These are phyloP conservation scores for Arenaria interpres DNA, from an alignment of 2,113 vertebrate genomes.

Conservation along the genomic window DNA sequence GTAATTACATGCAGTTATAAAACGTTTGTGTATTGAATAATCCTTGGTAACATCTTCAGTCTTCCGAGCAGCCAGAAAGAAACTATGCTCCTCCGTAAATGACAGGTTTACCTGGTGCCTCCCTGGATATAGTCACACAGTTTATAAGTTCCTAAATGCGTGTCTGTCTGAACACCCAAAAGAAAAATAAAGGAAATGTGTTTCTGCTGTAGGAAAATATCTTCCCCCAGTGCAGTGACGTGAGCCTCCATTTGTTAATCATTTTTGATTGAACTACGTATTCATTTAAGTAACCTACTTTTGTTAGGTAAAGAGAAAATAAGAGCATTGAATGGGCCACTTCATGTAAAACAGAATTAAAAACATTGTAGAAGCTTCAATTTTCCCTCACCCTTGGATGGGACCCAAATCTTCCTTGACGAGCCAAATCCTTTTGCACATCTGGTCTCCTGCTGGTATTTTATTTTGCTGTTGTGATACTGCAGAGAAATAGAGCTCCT, in stretches of 20 bases:
- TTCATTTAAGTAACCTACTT: background rate
- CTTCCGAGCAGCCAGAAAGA: background rate
- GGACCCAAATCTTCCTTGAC: background rate
- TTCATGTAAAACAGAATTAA: background rate
- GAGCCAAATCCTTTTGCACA: background rate
- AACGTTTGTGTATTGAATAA: background rate
- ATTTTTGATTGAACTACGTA: background rate
- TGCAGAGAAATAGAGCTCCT: background rate
- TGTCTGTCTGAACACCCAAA: background rate
- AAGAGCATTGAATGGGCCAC: background rate
- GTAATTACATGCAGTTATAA: background rate
- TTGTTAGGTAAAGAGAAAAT: background rate
- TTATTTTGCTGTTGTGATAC: background rate
- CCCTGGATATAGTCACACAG: background rate
- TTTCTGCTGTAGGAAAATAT: background rate
- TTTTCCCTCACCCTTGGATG: background rate
- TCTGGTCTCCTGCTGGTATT: constrained; percentile 2
- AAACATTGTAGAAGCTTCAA: background rate
- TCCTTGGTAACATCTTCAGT: background rate
- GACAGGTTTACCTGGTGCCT: background rate
- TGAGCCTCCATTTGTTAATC: background rate
- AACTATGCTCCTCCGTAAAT: background rate
- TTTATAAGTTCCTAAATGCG: background rate
- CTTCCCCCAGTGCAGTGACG: background rate
- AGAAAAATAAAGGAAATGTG: background rate